Evolutionary conservation across 2,888 invertebrate species (phyloP).

Genomic region (Taenaris catops): DNA sequence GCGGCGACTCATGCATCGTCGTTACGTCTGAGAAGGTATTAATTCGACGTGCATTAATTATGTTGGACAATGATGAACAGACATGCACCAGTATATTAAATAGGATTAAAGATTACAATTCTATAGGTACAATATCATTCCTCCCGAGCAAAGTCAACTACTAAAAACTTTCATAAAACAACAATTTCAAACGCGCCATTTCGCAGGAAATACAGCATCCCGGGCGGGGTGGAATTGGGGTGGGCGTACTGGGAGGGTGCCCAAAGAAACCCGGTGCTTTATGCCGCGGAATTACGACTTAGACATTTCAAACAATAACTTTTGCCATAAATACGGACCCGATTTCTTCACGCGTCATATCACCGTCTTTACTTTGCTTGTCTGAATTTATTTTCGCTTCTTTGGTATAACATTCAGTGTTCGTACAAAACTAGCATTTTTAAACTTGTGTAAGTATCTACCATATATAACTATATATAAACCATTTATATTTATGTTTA

Average conservation of each 20-base stretch:
- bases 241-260: slow-evolving; percentile 33
- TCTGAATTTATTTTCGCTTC: slow-evolving; percentile 20
- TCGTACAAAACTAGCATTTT: too few species aligned
- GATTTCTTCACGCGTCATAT: slow-evolving; percentile 78
- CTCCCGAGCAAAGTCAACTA: slow-evolving; percentile 74
- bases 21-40: too few species aligned
- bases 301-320: slow-evolving; percentile 81
- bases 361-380: slow-evolving; percentile 59
- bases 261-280: slow-evolving; percentile 71
- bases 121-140: slow-evolving; percentile 60
- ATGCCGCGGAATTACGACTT: slow-evolving; percentile 78
- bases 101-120: slow-evolving; percentile 53
- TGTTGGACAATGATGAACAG: too few species aligned
- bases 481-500: too few species aligned
- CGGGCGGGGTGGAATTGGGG: slow-evolving; percentile 38
- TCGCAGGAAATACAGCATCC: slow-evolving; percentile 77
- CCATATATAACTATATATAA: too few species aligned
- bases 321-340: slow-evolving; percentile 70
- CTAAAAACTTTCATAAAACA: slow-evolving; percentile 80
- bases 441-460: too few species aligned
- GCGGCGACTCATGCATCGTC: too few species aligned
- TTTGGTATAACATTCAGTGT: neutral
- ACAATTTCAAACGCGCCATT: slow-evolving; percentile 79
- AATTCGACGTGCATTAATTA: too few species aligned
- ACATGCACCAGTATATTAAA: too few species aligned